Percentiles rank a stretch among this genome's conserved stretches.
These are phyloP conservation scores for Erinaceus europaeus DNA, from an alignment of 2,113 vertebrate genomes.

Conservation along the genomic window DNA sequence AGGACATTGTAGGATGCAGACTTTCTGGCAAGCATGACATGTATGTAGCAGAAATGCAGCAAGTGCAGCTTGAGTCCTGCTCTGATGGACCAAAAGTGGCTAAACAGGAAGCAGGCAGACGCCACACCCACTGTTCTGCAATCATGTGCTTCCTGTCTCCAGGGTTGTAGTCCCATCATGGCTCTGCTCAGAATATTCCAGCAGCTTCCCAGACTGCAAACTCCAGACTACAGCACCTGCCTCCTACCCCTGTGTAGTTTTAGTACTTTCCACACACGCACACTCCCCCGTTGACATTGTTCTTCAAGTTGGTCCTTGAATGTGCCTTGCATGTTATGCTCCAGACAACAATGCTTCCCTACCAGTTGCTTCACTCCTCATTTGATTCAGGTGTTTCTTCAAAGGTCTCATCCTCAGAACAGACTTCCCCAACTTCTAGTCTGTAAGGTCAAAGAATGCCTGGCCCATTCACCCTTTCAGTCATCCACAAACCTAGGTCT, in stretches of 20 bases:
- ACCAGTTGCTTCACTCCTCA: not conserved
- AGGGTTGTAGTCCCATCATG: not conserved
- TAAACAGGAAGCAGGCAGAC: not conserved
- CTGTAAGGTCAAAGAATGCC: too few relatives aligned
- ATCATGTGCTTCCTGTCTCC: fast-evolving
- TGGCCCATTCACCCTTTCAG: too few relatives aligned
- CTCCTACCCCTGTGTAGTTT: not conserved
- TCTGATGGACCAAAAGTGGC: not conserved
- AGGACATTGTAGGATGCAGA: not conserved
- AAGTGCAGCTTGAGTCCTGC: not conserved
- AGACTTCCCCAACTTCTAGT: too few relatives aligned
- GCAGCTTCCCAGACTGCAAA: not conserved
- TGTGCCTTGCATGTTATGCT: fast-evolving
- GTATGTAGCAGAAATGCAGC: not conserved
- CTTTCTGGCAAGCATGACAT: not conserved
- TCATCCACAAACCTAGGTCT: too few relatives aligned
- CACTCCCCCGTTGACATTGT: not conserved
- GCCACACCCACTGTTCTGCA: fast-evolving
- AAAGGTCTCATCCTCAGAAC: not conserved
- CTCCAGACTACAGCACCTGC: not conserved
- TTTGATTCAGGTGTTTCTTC: not conserved
- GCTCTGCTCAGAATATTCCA: not conserved
- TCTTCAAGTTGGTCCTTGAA: not conserved
- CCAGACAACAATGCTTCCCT: not conserved
- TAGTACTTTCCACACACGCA: not conserved